Percentiles rank a stretch among this genome's conserved stretches.
Conservation (phyloP, 2,797 vertebrate genomes). For the Dallia pectoralis region DNA sequence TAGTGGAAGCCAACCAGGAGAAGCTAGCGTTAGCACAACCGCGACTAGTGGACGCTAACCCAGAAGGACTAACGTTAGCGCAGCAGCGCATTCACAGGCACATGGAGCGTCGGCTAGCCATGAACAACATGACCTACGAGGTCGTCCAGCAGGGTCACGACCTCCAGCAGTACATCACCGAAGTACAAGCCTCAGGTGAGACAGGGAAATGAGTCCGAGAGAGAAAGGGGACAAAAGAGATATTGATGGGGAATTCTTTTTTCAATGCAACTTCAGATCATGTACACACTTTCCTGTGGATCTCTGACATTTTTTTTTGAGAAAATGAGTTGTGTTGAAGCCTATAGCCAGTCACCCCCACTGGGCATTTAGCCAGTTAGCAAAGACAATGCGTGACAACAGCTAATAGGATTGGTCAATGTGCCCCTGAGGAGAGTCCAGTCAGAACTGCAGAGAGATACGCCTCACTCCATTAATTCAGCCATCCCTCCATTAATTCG, state of each 20-base stretch:
- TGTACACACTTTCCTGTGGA: background rate
- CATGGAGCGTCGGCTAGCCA: conserved; percentile 89
- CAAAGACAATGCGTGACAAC: background rate
- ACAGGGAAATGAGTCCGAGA: background rate
- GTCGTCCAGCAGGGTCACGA: conserved; percentile 97
- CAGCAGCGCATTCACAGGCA: conserved; percentile 95
- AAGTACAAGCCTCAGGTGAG: conserved; percentile 88
- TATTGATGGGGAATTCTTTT: background rate
- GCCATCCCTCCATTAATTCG: background rate
- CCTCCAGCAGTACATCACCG: conserved; percentile 94
- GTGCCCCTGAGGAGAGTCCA: conserved; percentile 2
- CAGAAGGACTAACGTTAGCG: conserved; percentile 88
- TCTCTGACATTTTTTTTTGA: background rate
- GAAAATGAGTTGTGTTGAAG: background rate
- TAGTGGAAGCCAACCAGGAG: conserved; percentile 64
- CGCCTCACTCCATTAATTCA: background rate
- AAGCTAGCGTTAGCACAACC: conserved; percentile 88
- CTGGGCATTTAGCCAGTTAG: conserved; percentile 3
- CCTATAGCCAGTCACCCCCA: background rate
- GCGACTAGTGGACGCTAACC: conserved; percentile 71
- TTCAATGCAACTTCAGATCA: background rate
- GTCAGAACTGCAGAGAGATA: conserved; percentile 1
- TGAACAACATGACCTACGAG: conserved; percentile 98
- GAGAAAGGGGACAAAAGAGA: background rate
- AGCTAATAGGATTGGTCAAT: background rate